Base-by-base conservation (phyloP, 2,113 vertebrate genomes). In the Lutjanus erythropterus region DNA sequence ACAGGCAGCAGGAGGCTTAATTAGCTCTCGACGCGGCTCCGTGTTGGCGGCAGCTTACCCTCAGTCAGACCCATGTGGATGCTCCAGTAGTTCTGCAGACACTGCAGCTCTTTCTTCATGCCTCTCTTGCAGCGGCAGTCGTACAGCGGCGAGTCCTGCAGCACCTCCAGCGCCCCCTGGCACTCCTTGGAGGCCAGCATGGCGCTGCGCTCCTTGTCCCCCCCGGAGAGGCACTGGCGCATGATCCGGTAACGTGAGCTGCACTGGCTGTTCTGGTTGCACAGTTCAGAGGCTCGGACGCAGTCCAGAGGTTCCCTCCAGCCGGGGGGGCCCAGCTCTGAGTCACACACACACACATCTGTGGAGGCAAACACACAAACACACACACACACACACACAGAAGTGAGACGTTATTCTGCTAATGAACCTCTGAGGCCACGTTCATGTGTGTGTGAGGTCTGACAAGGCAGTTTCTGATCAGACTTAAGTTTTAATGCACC, bases 21-120 rank as follows among this genome's bases (percentile, higher is more conserved):
- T 86, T 68, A 60, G 29, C 58, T 72, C 39, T n/a, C n/a, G n/a
- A n/a, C n/a, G 10, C 56, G 21, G 31, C 31, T 4, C 23, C 8
- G 55, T 49, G 49, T 9, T 31, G 46, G 39, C 52, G 25, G n/a
- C n/a, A n/a, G 14, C 95, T 61, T 93, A 98, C 97, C n/a, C 85
- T 97, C 97, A 0, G 95, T 94, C 81, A 97, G 94, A 77, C 98
- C 97, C 83, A 97, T 95, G 91, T 98, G 97, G 62, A 99, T 97
- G 87, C 97, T 98, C 98, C 98, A 99, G 94, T 98, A 99, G 92
- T 96, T 97, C 95, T 98, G 97, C 70, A 99, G 94, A 86, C 98
- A 99, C 94, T 96, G 96, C 52, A 98, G 95, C 93, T 99, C 98
- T 81, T 95, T 98, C 93, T 95, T 98, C 98, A 99, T 99, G 84